phyloP scores from a whole-genome alignment of 2,888 invertebrate genomes.

The Molorchus minor region DNA sequence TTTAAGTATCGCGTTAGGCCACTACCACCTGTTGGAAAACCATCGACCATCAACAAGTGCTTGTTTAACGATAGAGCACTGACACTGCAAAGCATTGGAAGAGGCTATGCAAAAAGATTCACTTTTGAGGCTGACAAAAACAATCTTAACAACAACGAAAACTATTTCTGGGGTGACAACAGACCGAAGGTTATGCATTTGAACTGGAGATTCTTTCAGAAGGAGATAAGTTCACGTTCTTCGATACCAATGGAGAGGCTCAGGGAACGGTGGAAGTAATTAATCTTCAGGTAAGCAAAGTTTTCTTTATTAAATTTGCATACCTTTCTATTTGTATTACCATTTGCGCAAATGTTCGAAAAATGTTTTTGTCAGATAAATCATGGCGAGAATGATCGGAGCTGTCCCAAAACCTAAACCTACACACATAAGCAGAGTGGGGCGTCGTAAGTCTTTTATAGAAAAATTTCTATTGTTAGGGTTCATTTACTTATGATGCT shows the following conservation, averaged over 20 bases:
- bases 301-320: constrained; percentile 1
- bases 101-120: constrained; percentile 77
- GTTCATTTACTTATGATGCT: constrained; percentile 54
- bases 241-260: constrained; percentile 73
- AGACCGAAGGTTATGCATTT: constrained; percentile 78
- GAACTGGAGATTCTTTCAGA: constrained; percentile 73
- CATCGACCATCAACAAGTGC: constrained; percentile 57
- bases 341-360: constrained; percentile 42
- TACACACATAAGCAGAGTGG: constrained; percentile 38
- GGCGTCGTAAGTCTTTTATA: constrained; percentile 59
- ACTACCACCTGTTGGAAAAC: constrained; percentile 64
- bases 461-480: constrained; percentile 40
- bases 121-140: constrained; percentile 74
- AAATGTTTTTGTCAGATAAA: constrained; percentile 44
- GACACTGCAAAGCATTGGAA: constrained; percentile 73
- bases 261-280: constrained; percentile 74
- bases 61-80: constrained; percentile 75
- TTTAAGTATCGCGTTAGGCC: constrained; percentile 79
- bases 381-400: constrained; percentile 33
- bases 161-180: constrained; percentile 84
- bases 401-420: constrained; percentile 35
- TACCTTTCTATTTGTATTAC: constrained; percentile 28
- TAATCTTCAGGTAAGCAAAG: constrained; percentile 69
- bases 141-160: constrained; percentile 72
- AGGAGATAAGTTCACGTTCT: constrained; percentile 78